Conservation (phyloP, 1,140 invertebrate genomes). For the Pogonus chalceus region DNA sequence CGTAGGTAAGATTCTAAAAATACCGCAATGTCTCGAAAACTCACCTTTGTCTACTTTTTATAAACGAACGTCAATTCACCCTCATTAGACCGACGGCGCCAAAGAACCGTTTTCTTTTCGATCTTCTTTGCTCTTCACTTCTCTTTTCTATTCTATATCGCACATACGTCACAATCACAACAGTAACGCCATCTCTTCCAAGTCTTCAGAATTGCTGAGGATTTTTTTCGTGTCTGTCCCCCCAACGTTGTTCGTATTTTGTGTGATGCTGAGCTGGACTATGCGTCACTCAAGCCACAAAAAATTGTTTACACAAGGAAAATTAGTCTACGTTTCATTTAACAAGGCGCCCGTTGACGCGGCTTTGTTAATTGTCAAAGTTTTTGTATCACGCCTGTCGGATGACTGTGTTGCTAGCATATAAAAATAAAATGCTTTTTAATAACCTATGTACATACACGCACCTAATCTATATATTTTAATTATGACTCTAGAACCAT, state of each 20-base stretch:
- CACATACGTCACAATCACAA: no score
- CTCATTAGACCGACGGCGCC: background rate
- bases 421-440: no score
- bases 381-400: no score
- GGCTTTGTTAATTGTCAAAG: background rate
- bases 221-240: background rate
- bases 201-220: background rate
- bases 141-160: background rate
- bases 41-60: background rate
- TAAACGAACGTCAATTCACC: background rate
- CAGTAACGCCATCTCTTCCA: no score
- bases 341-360: background rate
- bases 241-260: background rate
- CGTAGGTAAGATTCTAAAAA: constrained; percentile 3
- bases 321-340: constrained; percentile 7
- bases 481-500: no score
- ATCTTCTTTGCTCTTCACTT: background rate
- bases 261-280: background rate
- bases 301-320: constrained; percentile 5
- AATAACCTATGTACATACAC: no score
- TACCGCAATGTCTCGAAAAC: background rate
- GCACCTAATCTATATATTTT: no score
- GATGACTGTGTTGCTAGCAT: background rate
- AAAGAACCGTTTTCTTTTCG: no score
- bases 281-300: background rate